phyloP scores from a whole-genome alignment of 1,140 invertebrate genomes.

The Neuroterus valhalla region DNA sequence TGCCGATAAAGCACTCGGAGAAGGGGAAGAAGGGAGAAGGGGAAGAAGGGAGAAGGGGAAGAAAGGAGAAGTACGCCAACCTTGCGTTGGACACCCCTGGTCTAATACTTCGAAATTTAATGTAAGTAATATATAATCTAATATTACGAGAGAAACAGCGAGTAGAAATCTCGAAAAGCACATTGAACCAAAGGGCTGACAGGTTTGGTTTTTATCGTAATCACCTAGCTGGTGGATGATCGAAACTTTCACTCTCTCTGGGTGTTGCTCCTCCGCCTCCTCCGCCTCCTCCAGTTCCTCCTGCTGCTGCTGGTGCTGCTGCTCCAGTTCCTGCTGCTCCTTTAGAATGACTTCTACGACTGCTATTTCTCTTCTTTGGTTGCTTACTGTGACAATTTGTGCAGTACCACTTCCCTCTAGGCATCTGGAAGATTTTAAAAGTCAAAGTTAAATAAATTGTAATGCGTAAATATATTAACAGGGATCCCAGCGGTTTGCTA shows the following conservation, averaged over 20 bases:
- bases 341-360: constrained; percentile 74
- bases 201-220: constrained; percentile 72
- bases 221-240: constrained; percentile 79
- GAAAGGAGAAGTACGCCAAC: too few species aligned
- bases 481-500: too few species aligned
- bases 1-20: too few species aligned
- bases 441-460: neutral
- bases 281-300: constrained; percentile 47
- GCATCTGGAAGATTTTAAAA: constrained; percentile 75
- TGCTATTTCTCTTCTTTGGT: constrained; percentile 82
- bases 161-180: constrained; percentile 54
- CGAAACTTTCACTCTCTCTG: constrained; percentile 77
- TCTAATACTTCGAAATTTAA: constrained; percentile 2
- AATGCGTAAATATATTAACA: too few species aligned
- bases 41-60: too few species aligned
- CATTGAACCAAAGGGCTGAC: constrained; percentile 65
- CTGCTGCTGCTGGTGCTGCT: constrained; percentile 42
- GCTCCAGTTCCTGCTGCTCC: constrained; percentile 56
- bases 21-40: too few species aligned
- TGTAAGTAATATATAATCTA: neutral
- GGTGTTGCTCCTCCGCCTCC: constrained; percentile 50
- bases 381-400: constrained; percentile 86
- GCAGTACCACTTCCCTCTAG: constrained; percentile 91
- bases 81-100: too few species aligned
- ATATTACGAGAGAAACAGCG: constrained; percentile 39